Conservation (phyloP, 2,113 vertebrate species). For the Tyrannus savana region DNA sequence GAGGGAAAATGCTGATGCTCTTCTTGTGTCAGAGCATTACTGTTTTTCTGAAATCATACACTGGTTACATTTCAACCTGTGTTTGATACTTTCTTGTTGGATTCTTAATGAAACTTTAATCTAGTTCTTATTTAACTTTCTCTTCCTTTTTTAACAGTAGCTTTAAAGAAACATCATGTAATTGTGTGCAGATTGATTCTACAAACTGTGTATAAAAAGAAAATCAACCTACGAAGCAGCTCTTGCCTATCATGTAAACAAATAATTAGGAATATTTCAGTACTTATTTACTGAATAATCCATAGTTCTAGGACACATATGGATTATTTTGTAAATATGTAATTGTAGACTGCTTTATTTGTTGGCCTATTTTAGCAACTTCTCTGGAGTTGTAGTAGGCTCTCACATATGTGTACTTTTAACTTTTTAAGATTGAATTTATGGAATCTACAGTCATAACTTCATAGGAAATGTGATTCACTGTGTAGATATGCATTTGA, state of each 20-base stretch:
- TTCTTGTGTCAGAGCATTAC: slow-evolving; percentile 51
- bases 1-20: slow-evolving; percentile 39
- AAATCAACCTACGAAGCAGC: slow-evolving; percentile 41
- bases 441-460: slow-evolving; percentile 59
- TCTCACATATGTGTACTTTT: slow-evolving; percentile 59
- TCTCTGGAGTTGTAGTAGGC: slow-evolving; percentile 61
- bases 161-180: slow-evolving; percentile 64
- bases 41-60: slow-evolving; percentile 44
- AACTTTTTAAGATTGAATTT: slow-evolving; percentile 65
- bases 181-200: slow-evolving; percentile 66
- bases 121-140: slow-evolving; percentile 74
- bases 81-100: slow-evolving; percentile 64
- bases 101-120: slow-evolving; percentile 77
- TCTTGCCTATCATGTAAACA: slow-evolving; percentile 49
- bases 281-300: slow-evolving; percentile 74
- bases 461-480: slow-evolving; percentile 59
- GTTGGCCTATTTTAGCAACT: slow-evolving; percentile 54
- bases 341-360: slow-evolving; percentile 61
- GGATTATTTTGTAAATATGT: slow-evolving; percentile 70
- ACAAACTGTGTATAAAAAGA: slow-evolving; percentile 39
- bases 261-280: slow-evolving; percentile 36
- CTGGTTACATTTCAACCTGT: slow-evolving; percentile 65
- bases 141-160: slow-evolving; percentile 66
- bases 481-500: slow-evolving; percentile 76
- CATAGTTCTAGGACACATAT: slow-evolving; percentile 32